Evolutionary conservation across 2,888 invertebrate genomes (phyloP).

Genomic region (Lymantria monacha): DNA sequence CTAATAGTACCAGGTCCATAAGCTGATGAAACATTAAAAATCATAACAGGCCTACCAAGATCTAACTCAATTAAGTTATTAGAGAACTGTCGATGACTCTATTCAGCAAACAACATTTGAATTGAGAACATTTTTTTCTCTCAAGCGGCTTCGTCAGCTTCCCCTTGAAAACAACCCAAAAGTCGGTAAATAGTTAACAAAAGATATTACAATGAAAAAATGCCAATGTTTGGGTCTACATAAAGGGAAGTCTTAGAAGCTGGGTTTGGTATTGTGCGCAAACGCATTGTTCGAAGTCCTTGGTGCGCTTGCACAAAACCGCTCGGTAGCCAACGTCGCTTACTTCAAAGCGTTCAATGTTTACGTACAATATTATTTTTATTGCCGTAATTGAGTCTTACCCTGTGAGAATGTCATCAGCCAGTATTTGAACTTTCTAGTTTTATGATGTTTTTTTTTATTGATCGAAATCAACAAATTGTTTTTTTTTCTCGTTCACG

Average conservation of each 20-base stretch:
- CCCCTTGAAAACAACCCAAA: conserved; percentile 72
- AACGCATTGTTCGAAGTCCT: conserved; percentile 54
- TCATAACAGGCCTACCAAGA: too few species aligned
- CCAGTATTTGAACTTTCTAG: conserved; percentile 58
- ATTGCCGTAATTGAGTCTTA: conserved; percentile 71
- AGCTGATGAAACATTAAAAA: too few species aligned
- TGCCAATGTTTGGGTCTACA: conserved; percentile 79
- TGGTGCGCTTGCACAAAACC: conserved; percentile 75
- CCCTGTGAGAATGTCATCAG: conserved; percentile 51
- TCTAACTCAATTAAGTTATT: conserved; percentile 41
- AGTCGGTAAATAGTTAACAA: conserved; percentile 79
- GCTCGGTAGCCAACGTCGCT: conserved; percentile 70
- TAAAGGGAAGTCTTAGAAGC: conserved; percentile 71
- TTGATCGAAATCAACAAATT: conserved; percentile 20
- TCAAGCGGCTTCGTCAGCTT: conserved; percentile 47
- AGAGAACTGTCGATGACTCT: conserved; percentile 51
- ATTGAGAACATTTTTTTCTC: conserved; percentile 58
- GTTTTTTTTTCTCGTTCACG: conserved; percentile 14
- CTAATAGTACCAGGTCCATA: too few species aligned
- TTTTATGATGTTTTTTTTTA: conserved; percentile 41
- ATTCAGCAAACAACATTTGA: conserved; percentile 41
- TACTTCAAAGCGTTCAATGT: conserved; percentile 64
- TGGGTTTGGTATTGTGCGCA: conserved; percentile 57
- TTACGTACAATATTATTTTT: conserved; percentile 79
- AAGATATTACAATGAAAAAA: conserved; percentile 68